A percentile compares a stretch with the other conserved stretches of the same genome.
These are phyloP conservation scores for Astur gentilis DNA, from an alignment of 2,113 vertebrate genomes.

Conservation along the genomic window DNA sequence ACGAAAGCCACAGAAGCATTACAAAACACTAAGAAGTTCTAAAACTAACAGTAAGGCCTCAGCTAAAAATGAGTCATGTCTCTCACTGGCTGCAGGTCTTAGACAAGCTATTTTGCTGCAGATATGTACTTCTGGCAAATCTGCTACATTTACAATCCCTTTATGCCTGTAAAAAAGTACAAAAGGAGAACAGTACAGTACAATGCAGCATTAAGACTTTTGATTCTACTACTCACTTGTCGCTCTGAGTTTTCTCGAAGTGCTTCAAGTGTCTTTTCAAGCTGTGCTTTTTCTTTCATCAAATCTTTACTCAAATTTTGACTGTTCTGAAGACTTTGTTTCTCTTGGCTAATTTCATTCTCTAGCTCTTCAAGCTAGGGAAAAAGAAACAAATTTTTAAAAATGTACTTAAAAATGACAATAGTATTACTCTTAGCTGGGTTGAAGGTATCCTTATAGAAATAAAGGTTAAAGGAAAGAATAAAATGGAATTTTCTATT, in stretches of 20 bases:
- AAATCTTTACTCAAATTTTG: constrained; percentile 90
- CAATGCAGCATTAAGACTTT: not conserved
- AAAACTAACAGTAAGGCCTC: not conserved
- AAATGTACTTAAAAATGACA: not conserved
- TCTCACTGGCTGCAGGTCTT: not conserved
- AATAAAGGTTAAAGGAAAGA: not conserved
- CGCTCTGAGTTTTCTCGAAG: constrained; percentile 92
- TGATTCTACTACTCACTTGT: constrained; percentile 77
- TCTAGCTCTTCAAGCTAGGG: constrained; percentile 86
- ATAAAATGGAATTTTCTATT: not conserved
- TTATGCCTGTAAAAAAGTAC: not conserved
- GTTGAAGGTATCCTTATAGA: not conserved
- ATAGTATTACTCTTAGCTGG: not conserved
- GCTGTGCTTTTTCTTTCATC: constrained; percentile 94
- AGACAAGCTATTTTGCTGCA: not conserved
- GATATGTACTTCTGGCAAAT: not conserved
- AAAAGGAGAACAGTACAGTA: not conserved
- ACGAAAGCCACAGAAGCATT: not conserved
- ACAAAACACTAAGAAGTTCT: not conserved
- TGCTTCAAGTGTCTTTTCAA: constrained; percentile 92
- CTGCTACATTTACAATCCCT: not conserved
- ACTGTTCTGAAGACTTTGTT: constrained; percentile 84
- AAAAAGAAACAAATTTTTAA: not conserved
- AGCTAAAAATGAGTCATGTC: not conserved
- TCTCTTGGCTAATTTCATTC: constrained; percentile 83